Conservation (phyloP, 2,797 vertebrate genomes). For the Typhlichthys eigenmanni region DNA sequence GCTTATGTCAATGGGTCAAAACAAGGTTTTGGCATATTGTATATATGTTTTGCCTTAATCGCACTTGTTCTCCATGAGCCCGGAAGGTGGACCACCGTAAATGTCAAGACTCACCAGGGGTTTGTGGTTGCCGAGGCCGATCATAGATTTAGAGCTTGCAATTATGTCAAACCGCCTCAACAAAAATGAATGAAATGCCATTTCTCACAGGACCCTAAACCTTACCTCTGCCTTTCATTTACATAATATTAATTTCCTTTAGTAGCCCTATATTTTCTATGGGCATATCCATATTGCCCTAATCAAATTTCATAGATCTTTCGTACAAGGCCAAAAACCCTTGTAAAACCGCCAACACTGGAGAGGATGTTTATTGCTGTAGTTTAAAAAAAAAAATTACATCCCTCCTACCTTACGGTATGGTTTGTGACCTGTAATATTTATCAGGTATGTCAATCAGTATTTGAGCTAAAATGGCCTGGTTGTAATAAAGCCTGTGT, state of each 20-base stretch:
- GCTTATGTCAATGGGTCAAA: no score
- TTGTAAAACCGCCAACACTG: slow-evolving; percentile 64
- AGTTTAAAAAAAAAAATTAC: background rate
- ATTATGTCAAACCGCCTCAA: slow-evolving; percentile 76
- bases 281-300: slow-evolving; percentile 73
- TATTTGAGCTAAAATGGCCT: slow-evolving; percentile 55
- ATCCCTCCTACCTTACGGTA: slow-evolving; percentile 29
- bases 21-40: no score
- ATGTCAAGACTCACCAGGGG: slow-evolving; percentile 68
- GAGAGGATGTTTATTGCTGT: slow-evolving; percentile 67
- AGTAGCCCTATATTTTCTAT: slow-evolving; percentile 63
- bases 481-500: slow-evolving; percentile 51
- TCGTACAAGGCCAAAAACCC: slow-evolving; percentile 61
- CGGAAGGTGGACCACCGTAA: slow-evolving; percentile 72
- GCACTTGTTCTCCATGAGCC: no score
- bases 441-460: slow-evolving; percentile 44
- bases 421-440: slow-evolving; percentile 49
- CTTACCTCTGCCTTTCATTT: slow-evolving; percentile 72
- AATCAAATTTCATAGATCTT: slow-evolving; percentile 72
- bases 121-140: slow-evolving; percentile 56
- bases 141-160: slow-evolving; percentile 81
- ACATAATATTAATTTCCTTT: slow-evolving; percentile 82
- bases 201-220: slow-evolving; percentile 46
- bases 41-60: no score
- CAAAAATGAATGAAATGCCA: slow-evolving; percentile 79